Percentiles rank a stretch among this genome's conserved stretches.
Conservation (phyloP, 2,113 vertebrate genomes). For the Callopanchax toddi region DNA sequence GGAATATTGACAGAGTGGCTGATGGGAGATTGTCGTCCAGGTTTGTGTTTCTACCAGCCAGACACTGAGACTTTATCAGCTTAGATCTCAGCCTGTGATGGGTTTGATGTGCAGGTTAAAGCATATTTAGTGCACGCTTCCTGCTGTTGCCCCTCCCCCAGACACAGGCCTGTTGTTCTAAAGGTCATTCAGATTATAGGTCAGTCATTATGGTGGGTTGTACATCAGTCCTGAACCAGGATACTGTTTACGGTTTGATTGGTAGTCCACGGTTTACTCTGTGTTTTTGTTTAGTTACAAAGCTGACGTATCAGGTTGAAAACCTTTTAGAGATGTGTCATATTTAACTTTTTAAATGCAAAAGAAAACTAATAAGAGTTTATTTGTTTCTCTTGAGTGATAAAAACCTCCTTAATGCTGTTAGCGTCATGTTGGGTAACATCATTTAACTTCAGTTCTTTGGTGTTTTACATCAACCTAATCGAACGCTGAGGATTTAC, state of each 20-base stretch:
- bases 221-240: background rate
- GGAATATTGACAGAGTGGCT: background rate
- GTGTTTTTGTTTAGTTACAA: too few relatives aligned
- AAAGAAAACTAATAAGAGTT: too few relatives aligned
- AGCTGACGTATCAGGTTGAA: too few relatives aligned
- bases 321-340: too few relatives aligned
- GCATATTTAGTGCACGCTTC: background rate
- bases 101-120: constrained; percentile 37
- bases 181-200: constrained; percentile 11
- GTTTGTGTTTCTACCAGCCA: constrained; percentile 14
- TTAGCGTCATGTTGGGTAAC: too few relatives aligned
- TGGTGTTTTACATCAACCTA: too few relatives aligned
- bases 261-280: background rate
- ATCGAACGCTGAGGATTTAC: too few relatives aligned
- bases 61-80: constrained; percentile 7
- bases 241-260: background rate
- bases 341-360: too few relatives aligned
- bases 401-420: too few relatives aligned
- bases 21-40: too few relatives aligned
- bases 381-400: too few relatives aligned
- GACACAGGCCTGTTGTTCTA: background rate
- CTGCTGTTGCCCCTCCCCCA: constrained; percentile 1
- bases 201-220: background rate
- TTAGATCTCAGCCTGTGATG: constrained; percentile 47
- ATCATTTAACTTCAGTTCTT: too few relatives aligned